Percentiles rank a stretch among this genome's conserved stretches.
phyloP scores from a whole-genome alignment of 2,888 invertebrate genomes.

The Nemoura dubitans region DNA sequence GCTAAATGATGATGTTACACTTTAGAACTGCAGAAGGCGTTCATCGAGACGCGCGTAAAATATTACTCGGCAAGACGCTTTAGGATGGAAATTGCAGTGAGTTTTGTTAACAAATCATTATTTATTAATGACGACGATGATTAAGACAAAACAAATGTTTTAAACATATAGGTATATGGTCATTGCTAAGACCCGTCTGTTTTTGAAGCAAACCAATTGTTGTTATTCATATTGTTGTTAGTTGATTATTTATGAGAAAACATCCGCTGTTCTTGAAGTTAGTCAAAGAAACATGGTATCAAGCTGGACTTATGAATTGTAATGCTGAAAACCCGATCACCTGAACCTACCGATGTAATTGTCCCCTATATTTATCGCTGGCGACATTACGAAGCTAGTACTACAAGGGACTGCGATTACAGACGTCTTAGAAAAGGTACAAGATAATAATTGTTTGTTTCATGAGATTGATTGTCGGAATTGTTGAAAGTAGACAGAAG shows the following conservation, averaged over 20 bases:
- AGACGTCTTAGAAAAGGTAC: background rate
- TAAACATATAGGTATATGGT: background rate
- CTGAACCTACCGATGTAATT: background rate
- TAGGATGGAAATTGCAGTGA: background rate
- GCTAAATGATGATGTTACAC: background rate
- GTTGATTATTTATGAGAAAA: slow-evolving; percentile 45
- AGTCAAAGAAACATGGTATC: background rate
- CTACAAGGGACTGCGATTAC: too few species aligned
- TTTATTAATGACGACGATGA: slow-evolving; percentile 8
- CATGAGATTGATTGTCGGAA: background rate
- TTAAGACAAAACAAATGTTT: background rate
- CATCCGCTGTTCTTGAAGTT: slow-evolving; percentile 30
- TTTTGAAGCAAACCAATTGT: slow-evolving; percentile 53
- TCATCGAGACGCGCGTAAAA: background rate
- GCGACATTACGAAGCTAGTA: background rate
- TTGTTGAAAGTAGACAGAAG: background rate
- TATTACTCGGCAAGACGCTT: background rate
- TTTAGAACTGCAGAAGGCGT: background rate
- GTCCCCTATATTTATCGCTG: too few species aligned
- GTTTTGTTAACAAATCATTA: slow-evolving; percentile 21
- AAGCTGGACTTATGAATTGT: background rate
- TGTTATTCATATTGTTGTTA: slow-evolving; percentile 53
- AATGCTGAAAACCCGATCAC: background rate
- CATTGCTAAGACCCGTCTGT: slow-evolving; percentile 53
- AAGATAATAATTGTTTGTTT: background rate